Evolutionary conservation across 2,888 invertebrate genomes (phyloP).

Genomic region (Drosophila anomelani): DNA sequence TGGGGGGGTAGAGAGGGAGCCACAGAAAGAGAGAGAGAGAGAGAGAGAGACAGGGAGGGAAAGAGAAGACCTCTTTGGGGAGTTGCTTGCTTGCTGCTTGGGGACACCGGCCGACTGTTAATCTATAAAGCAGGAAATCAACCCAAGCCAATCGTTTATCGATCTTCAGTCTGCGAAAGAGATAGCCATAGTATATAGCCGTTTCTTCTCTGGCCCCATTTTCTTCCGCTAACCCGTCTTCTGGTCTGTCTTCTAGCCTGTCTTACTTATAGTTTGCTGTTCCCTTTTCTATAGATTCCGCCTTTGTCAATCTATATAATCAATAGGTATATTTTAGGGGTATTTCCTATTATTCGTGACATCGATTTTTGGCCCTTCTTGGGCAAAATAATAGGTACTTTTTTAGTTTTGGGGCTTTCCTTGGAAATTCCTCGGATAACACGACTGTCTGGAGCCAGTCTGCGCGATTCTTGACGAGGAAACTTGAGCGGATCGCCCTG

Average conservation of each 20-base stretch:
- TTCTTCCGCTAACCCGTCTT: background rate
- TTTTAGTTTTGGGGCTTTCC: no score
- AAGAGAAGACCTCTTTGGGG: conserved; percentile 39
- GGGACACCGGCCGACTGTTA: conserved; percentile 44
- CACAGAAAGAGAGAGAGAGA: conserved; percentile 11
- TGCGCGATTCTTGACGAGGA: background rate
- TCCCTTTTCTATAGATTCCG: background rate
- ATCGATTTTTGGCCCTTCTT: no score
- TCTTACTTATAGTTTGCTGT: background rate
- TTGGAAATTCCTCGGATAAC: conserved; percentile 5
- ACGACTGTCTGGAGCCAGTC: conserved; percentile 33
- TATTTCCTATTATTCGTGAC: background rate
- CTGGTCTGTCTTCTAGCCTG: background rate
- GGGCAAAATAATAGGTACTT: no score
- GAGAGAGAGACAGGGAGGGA: conserved; percentile 2
- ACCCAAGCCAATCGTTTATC: conserved; percentile 35
- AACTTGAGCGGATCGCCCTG: conserved; percentile 11
- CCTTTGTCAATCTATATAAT: background rate
- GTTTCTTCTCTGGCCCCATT: background rate
- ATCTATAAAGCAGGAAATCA: conserved; percentile 45
- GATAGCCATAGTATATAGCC: background rate
- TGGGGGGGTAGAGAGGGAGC: background rate
- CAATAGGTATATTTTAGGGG: background rate
- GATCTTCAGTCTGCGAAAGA: conserved; percentile 14
- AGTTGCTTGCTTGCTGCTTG: conserved; percentile 11